Percentiles rank a stretch among this genome's conserved stretches.
phyloP scores from a whole-genome alignment of 1,140 invertebrate genomes.

The Micrasema minimum region DNA sequence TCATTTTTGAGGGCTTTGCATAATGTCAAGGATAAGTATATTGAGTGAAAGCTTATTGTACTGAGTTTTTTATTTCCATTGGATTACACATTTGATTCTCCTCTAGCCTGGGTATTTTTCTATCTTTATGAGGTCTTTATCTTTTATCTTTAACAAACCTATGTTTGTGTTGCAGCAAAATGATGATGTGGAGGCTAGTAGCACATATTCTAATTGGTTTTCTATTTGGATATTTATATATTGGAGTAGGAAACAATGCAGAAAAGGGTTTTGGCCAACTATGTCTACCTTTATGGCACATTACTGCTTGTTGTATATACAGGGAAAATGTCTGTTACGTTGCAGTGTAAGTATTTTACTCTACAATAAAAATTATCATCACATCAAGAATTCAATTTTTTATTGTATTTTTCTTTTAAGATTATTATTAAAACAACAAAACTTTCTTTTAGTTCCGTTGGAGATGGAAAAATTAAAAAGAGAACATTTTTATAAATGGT shows the following conservation, averaged over 20 bases:
- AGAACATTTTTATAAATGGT: conserved; percentile 96
- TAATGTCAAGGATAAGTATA: too few relatives aligned
- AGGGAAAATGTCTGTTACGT: conserved; percentile 94
- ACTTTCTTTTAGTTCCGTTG: conserved; percentile 79
- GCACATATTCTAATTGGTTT: conserved; percentile 87
- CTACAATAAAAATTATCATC: not conserved
- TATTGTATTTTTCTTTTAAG: not conserved
- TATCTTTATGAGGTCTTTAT: too few relatives aligned
- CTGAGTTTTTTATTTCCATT: too few relatives aligned
- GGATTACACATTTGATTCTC: too few relatives aligned
- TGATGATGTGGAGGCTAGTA: conserved; percentile 79
- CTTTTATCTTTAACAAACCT: too few relatives aligned
- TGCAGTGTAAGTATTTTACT: conserved; percentile 83
- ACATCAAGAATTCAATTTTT: not conserved
- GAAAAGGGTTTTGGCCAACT: conserved; percentile 87
- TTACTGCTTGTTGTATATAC: conserved; percentile 92
- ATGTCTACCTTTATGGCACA: conserved; percentile 91
- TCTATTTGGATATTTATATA: conserved; percentile 90
- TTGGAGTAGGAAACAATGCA: conserved; percentile 86
- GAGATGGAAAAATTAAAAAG: conserved; percentile 87
- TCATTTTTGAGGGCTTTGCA: too few relatives aligned
- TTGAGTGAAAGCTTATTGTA: too few relatives aligned
- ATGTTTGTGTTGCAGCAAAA: too few relatives aligned
- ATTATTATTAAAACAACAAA: conserved; percentile 15
- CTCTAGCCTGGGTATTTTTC: too few relatives aligned